These are phyloP conservation scores for Calcarius lapponicus DNA, from an alignment of 2,797 vertebrate genomes.

Conservation along the genomic window DNA sequence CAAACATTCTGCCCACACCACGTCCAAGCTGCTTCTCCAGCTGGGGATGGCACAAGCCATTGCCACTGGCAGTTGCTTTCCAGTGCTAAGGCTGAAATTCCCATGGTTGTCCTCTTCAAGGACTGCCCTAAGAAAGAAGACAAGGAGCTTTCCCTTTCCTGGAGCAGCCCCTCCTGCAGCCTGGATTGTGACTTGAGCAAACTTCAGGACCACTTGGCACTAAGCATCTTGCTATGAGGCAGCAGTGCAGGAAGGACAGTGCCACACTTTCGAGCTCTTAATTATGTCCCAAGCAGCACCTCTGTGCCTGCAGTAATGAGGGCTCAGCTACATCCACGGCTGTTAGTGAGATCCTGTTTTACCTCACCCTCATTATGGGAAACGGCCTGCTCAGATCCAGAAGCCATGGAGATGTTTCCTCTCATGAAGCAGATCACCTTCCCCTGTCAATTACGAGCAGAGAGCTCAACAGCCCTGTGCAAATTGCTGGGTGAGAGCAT, in stretches of 20 bases:
- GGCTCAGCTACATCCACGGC: not conserved
- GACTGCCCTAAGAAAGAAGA: not conserved
- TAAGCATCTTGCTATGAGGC: not conserved
- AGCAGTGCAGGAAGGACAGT: not conserved
- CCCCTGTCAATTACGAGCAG: slow-evolving; percentile 41
- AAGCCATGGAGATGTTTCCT: slow-evolving; percentile 28
- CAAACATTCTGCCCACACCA: not conserved
- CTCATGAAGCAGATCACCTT: slow-evolving; percentile 26
- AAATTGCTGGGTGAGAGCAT: slow-evolving; percentile 52
- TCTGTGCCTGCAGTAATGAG: not conserved
- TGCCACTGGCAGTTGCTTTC: not conserved
- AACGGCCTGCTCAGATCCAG: not conserved
- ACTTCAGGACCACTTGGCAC: not conserved
- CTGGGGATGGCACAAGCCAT: not conserved
- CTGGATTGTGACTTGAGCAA: not conserved
- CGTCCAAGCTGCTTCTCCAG: not conserved
- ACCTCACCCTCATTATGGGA: slow-evolving; percentile 28
- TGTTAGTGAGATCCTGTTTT: not conserved
- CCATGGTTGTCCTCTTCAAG: not conserved
- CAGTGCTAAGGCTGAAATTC: not conserved
- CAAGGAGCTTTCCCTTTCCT: not conserved
- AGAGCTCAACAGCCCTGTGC: not conserved
- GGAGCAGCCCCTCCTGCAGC: not conserved
- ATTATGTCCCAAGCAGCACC: not conserved
- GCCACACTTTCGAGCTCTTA: not conserved